Percentiles rank a stretch among this genome's conserved stretches.
Conservation (phyloP, 2,888 invertebrate species). For the Drosophila nr. perissopoda region DNA sequence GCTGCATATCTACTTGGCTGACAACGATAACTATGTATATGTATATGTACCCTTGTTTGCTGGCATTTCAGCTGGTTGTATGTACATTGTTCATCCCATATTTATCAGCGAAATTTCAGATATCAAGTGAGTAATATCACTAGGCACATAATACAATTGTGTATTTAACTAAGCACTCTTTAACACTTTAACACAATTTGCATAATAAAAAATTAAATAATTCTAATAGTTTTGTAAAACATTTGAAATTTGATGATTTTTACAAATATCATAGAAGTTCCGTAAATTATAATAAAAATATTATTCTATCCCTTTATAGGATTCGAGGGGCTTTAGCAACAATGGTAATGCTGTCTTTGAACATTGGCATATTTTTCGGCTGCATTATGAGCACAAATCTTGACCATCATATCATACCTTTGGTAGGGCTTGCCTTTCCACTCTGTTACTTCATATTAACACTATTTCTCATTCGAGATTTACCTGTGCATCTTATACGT, state of each 20-base stretch:
- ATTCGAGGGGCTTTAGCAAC: conserved; percentile 82
- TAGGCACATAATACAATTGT: background rate
- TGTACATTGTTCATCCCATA: conserved; percentile 75
- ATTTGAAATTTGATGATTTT: no score
- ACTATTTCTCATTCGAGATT: conserved; percentile 74
- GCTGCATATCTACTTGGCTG: conserved; percentile 65
- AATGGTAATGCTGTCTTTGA: conserved; percentile 78
- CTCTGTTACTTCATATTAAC: conserved; percentile 65
- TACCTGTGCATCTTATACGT: conserved; percentile 78
- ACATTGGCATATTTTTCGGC: conserved; percentile 79
- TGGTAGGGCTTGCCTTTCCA: conserved; percentile 68
- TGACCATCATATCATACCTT: conserved; percentile 72
- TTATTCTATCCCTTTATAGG: conserved; percentile 49
- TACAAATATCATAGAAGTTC: no score
- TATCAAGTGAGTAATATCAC: conserved; percentile 58
- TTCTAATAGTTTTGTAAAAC: no score
- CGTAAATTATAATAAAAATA: background rate
- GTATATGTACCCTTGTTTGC: conserved; percentile 64
- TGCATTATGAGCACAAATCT: conserved; percentile 78
- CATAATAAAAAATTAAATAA: background rate
- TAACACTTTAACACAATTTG: background rate
- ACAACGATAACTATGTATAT: conserved; percentile 57
- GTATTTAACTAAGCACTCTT: conserved; percentile 2
- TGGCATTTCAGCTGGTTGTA: conserved; percentile 74
- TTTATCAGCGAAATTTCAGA: conserved; percentile 76